phyloP scores from a whole-genome alignment of 2,888 invertebrate species.

The Cryptosula pallasiana region DNA sequence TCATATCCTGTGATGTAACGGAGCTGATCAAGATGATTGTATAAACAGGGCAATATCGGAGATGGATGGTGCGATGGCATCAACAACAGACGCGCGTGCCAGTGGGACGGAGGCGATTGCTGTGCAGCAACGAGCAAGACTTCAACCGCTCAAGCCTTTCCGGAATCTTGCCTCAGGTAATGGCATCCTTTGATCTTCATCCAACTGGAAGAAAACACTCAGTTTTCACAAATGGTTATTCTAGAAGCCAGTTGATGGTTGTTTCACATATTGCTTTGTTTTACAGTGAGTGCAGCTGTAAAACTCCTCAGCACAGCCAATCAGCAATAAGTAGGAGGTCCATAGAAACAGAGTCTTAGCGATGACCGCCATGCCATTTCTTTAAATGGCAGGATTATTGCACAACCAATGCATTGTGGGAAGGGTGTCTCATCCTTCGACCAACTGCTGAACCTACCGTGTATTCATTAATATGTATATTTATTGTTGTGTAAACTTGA shows the following conservation, averaged over 20 bases:
- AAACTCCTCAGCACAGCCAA: neutral
- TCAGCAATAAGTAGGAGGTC: neutral
- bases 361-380: too few species aligned
- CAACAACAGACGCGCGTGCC: constrained; percentile 39
- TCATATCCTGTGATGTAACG: too few species aligned
- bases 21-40: neutral
- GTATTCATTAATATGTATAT: too few species aligned
- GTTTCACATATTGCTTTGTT: neutral
- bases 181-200: neutral
- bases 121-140: constrained; percentile 35
- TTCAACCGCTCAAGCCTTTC: neutral
- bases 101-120: constrained; percentile 46
- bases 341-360: neutral
- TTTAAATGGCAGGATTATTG: too few species aligned
- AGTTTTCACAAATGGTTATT: too few species aligned
- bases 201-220: too few species aligned
- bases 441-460: too few species aligned
- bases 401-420: neutral
- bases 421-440: neutral
- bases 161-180: constrained; percentile 6
- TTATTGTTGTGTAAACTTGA: too few species aligned
- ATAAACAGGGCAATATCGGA: constrained; percentile 33
- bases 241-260: neutral
- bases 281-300: neutral
- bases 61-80: constrained; percentile 40